phyloP scores from a whole-genome alignment of 1,140 invertebrate genomes.

The Solen grandis region DNA sequence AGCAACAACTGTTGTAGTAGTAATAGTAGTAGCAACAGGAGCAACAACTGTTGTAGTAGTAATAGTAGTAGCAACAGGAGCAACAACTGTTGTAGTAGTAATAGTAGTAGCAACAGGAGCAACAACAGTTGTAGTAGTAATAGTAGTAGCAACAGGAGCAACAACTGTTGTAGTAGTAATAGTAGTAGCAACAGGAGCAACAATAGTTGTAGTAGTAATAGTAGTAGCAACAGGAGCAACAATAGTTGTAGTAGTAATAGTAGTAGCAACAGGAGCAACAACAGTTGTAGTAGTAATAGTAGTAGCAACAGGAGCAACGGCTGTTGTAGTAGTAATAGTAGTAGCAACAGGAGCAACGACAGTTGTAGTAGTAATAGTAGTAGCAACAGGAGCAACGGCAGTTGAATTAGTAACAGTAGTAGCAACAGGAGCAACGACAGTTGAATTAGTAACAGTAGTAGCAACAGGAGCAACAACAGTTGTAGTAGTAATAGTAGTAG shows the following conservation, averaged over 20 bases:
- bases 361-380: slow-evolving; percentile 55
- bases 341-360: slow-evolving; percentile 49
- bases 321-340: slow-evolving; percentile 54
- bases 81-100: too few relatives aligned
- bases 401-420: slow-evolving; percentile 42
- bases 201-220: too few relatives aligned
- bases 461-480: slow-evolving; percentile 41
- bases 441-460: slow-evolving; percentile 30
- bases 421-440: slow-evolving; percentile 28
- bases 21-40: too few relatives aligned
- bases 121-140: too few relatives aligned
- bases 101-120: too few relatives aligned
- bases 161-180: slow-evolving; percentile 52
- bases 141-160: too few relatives aligned
- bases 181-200: slow-evolving; percentile 45
- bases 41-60: too few relatives aligned
- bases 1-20: too few relatives aligned
- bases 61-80: slow-evolving; percentile 37
- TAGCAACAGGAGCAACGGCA: slow-evolving; percentile 52
- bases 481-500: slow-evolving; percentile 27
- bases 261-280: slow-evolving; percentile 33
- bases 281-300: slow-evolving; percentile 2
- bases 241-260: slow-evolving; percentile 50
- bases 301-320: neutral
- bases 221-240: slow-evolving; percentile 42